Evolutionary conservation across 2,113 vertebrate genomes (phyloP).

Genomic region (Falco punctatus): DNA sequence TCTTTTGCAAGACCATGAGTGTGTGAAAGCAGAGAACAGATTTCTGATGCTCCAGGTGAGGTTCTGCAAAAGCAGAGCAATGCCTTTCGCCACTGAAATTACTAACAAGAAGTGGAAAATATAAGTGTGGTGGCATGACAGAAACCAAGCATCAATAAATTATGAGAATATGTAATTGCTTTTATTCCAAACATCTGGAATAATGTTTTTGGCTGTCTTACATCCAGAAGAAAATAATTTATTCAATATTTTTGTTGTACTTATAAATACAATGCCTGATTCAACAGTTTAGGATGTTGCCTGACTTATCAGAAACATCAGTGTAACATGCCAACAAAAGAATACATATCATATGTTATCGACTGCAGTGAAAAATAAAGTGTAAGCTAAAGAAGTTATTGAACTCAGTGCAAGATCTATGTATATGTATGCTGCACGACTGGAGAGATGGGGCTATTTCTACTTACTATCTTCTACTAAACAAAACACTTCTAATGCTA

Average conservation of each 20-base stretch:
- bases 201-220: neutral
- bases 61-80: neutral
- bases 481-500: neutral
- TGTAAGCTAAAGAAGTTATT: neutral
- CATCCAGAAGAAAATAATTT: neutral
- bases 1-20: neutral
- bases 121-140: neutral
- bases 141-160: neutral
- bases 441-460: neutral
- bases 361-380: neutral
- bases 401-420: neutral
- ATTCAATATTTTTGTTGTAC: neutral
- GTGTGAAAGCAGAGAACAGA: neutral
- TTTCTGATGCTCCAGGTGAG: neutral
- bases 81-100: neutral
- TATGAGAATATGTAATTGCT: neutral
- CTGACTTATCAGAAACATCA: neutral
- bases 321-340: neutral
- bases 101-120: neutral
- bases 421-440: neutral
- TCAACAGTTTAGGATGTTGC: neutral
- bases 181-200: neutral
- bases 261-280: neutral
- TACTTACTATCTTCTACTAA: neutral
- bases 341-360: accelerated